These are phyloP conservation scores for Machimus atricapillus DNA, from an alignment of 2,888 invertebrate genomes.

Conservation along the genomic window DNA sequence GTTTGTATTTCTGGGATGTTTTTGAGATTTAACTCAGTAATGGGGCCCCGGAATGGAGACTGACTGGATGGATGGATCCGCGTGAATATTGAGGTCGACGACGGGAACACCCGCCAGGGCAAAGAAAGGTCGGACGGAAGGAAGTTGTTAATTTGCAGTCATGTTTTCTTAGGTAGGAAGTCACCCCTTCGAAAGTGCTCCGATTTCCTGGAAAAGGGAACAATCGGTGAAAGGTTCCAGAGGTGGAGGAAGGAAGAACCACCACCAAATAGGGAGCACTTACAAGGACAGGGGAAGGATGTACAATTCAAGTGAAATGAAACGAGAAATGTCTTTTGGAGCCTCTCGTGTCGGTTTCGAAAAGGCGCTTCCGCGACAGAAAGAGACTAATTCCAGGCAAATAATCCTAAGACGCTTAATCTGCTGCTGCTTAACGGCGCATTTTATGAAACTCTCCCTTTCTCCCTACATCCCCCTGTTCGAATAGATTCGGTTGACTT, in stretches of 20 bases:
- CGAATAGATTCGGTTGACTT: not conserved
- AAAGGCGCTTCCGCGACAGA: not conserved
- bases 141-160: slow-evolving; percentile 46
- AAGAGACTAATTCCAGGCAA: slow-evolving; percentile 34
- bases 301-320: slow-evolving; percentile 15
- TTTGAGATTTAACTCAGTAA: not conserved
- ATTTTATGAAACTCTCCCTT: not conserved
- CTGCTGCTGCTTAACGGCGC: not conserved
- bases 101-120: not conserved
- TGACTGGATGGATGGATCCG: not conserved
- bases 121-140: slow-evolving; percentile 29
- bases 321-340: not conserved
- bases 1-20: slow-evolving; percentile 18
- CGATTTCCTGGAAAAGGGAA: slow-evolving; percentile 38
- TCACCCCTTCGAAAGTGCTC: slow-evolving; percentile 29
- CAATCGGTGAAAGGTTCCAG: not conserved
- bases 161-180: slow-evolving; percentile 44
- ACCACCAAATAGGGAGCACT: not conserved
- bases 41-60: not conserved
- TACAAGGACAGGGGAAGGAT: not conserved
- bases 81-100: not conserved
- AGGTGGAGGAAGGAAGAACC: not conserved
- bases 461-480: not conserved
- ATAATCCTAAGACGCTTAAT: not conserved
- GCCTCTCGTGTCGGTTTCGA: not conserved